Conservation (phyloP, 1,140 invertebrate genomes). For the Drosophila murphyi region DNA sequence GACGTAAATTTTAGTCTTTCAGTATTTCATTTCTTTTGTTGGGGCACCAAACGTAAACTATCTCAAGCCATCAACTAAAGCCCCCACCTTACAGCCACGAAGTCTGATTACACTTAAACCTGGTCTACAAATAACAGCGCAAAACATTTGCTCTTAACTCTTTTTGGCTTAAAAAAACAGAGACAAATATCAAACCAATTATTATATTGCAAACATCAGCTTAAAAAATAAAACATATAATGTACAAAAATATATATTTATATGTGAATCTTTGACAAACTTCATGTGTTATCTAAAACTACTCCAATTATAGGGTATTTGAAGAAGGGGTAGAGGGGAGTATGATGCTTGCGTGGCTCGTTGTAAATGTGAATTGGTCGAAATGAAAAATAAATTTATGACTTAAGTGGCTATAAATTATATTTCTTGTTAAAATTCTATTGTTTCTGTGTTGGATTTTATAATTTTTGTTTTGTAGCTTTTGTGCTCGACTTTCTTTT, state of each 20-base stretch:
- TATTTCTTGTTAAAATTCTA: conserved; percentile 82
- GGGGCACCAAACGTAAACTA: conserved; percentile 47
- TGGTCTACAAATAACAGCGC: not conserved
- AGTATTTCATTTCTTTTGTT: conserved; percentile 79
- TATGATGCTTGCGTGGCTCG: conserved; percentile 45
- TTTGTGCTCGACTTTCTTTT: conserved; percentile 53
- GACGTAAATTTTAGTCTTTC: conserved; percentile 79
- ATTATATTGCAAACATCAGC: no score
- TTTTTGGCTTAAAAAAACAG: not conserved
- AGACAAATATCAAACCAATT: no score
- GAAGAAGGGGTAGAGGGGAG: conserved; percentile 25
- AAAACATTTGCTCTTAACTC: not conserved
- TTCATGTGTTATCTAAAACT: not conserved
- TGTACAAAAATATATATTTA: no score
- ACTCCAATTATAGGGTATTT: conserved; percentile 20
- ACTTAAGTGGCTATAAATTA: conserved; percentile 82
- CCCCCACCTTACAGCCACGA: not conserved
- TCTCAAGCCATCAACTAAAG: conserved; percentile 42
- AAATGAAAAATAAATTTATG: conserved; percentile 84
- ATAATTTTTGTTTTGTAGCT: conserved; percentile 43
- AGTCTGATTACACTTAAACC: conserved; percentile 10
- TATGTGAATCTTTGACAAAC: not conserved
- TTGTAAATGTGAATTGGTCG: conserved; percentile 76
- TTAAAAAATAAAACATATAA: no score
- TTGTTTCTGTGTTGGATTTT: conserved; percentile 60